Evolutionary conservation across 2,113 vertebrate genomes (phyloP), one percentile per base, ranked within the genome.

Genomic region (Sclerurus mexicanus): DNA sequence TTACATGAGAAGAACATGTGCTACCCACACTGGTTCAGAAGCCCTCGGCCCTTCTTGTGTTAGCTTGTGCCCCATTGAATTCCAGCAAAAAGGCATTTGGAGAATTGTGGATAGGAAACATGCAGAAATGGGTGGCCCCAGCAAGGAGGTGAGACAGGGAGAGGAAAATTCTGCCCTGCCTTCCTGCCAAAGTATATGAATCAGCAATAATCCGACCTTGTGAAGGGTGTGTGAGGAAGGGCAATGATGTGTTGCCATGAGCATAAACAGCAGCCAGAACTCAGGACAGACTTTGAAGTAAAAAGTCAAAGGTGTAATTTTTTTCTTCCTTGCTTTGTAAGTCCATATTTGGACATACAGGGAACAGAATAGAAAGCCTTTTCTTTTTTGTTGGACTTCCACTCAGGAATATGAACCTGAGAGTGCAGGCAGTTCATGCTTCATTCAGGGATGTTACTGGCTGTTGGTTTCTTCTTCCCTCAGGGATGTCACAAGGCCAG

Each of bases 31-130:
- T 75, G 35, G 12, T 63, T 95, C 46, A 78, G 68, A 52, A 77
- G 22, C 55, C 31, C 17, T 74, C 27, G 5, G 5, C 11, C 2
- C 5, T 42, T n/a, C 13, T 89, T 62, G 55, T 31, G 49, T 72
- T 39, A 88, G 13, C 30, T 81, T 60, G 17, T 76, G 14, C 17
- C 40, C 30, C 8, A 25, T 1, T 52, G 42, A 79, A 52, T 82
- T 83, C 25, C 27, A 85, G 37, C 47, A 79, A 59, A 69, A 85
- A 82, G 23, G 6, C 22, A 23, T 59, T 81, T 58, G 50, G n/a
- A 58, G n/a, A 55, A 40, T 31, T 14, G 55, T 0, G 0, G 4
- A 11, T 81, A 21, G 62, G 35, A 91, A 87, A 46, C 21, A 19
- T 40, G 35, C 23, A 67, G 63, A 46, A 37, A 69, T 46, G 27